Base-by-base conservation (phyloP, 2,113 vertebrate genomes). In the Tinamus guttatus region DNA sequence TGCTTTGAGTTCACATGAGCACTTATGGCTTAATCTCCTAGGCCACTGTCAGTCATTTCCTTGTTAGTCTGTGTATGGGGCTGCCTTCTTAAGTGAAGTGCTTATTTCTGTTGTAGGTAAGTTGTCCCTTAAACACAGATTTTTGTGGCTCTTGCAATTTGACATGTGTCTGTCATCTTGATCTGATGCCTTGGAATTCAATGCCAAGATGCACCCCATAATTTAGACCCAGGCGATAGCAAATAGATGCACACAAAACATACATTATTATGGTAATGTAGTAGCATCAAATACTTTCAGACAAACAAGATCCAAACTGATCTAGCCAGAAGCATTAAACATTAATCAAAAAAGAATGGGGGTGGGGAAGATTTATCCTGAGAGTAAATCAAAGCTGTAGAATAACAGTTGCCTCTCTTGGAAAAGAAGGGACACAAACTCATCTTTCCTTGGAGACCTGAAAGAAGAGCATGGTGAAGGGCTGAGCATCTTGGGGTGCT, bases 281-380 rank as follows among this genome's bases (percentile, higher is more conserved):
- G 56, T 76, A 92, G 58, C 47, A 52, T 75, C 93, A 83, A 73
- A 79, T 95, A 63, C 69, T 83, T 81, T 43, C 32, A 89, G 62
- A 81, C 80, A 69, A 94, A 58, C 24, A 78, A 71, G 69, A 62
- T 65, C 76, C 68, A 69, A 88, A 81, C 73, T 70, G 49, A 80
- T 95, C 52, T 83, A 90, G 67, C 94, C 85, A 89, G 82, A 30
- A 94, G 73, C 73, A 52, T 96, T 93, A 97, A 91, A 71, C 73
- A 88, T 86, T 93, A 32, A 68, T 83, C 85, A 93, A 86, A 95
- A 83, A 92, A 85, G 88, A 88, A 83, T 49, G 47, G 47, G 21
- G 8, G 47, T 49, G 14, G 74, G 49, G 52, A 27, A 14, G 52
- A 56, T 34, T 85, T 95, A 93, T 40, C 70, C 49, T 67, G 64